These are phyloP conservation scores for Helleia helle DNA, from an alignment of 2,888 invertebrate genomes.

Conservation along the genomic window DNA sequence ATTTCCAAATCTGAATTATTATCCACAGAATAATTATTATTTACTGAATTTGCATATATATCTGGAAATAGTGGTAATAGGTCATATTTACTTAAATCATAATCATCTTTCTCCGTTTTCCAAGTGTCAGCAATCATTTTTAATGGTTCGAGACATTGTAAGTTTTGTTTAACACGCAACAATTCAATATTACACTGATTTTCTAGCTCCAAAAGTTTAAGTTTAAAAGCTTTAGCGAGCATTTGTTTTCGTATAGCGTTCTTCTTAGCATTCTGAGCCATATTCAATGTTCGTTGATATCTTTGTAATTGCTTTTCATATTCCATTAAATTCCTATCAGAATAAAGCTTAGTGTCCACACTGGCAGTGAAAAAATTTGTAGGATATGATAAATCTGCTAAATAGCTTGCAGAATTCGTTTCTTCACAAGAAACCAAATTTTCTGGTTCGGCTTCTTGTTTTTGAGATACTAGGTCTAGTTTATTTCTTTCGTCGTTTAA, in stretches of 20 bases:
- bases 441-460: constrained; percentile 10
- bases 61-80: constrained; percentile 51
- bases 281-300: constrained; percentile 57
- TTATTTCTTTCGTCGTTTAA: constrained; percentile 51
- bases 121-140: constrained; percentile 55
- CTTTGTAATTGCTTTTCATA: constrained; percentile 62
- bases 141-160: constrained; percentile 59
- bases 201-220: constrained; percentile 61
- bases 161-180: constrained; percentile 56
- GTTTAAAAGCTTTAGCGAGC: constrained; percentile 56
- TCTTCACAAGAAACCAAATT: constrained; percentile 19
- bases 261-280: constrained; percentile 62
- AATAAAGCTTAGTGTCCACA: constrained; percentile 45
- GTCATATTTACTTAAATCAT: constrained; percentile 45
- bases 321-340: constrained; percentile 53
- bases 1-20: neutral
- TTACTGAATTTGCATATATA: constrained; percentile 25
- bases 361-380: constrained; percentile 34
- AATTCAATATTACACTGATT: constrained; percentile 65
- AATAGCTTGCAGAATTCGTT: constrained; percentile 21
- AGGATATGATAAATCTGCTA: constrained; percentile 21
- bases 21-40: neutral
- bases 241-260: constrained; percentile 62
- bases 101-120: constrained; percentile 37
- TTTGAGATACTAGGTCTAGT: constrained; percentile 27